Evolutionary conservation across 2,888 invertebrate genomes (phyloP).

Genomic region (Eueremaeus valkanovi): DNA sequence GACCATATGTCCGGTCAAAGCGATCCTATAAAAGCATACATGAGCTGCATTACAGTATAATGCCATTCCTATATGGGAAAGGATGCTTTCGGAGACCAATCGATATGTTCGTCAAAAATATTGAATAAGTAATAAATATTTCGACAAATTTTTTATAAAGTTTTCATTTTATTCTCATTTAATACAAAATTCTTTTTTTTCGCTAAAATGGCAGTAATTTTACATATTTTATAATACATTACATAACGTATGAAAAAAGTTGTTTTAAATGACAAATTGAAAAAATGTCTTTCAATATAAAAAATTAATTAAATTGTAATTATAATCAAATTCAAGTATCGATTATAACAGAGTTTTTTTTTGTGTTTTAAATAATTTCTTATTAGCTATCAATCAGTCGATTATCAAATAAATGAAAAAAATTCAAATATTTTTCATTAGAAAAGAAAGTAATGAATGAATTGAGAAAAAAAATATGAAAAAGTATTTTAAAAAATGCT

Average conservation of each 20-base stretch:
- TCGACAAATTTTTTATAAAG: no score
- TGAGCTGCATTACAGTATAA: no score
- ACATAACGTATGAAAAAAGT: background rate
- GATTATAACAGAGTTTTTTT: no score
- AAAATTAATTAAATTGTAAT: background rate
- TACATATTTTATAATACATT: constrained; percentile 25
- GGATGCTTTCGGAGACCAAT: no score
- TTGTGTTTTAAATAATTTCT: background rate
- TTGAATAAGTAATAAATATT: no score
- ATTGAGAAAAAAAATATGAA: background rate
- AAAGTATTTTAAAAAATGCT: background rate
- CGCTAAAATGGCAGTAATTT: constrained; percentile 34
- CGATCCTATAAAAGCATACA: no score
- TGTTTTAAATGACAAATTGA: background rate
- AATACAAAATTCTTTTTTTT: constrained; percentile 5
- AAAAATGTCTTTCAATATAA: background rate
- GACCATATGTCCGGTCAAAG: no score
- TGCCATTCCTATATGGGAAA: no score
- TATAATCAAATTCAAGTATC: no score
- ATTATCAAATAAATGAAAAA: no score
- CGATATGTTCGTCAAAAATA: no score
- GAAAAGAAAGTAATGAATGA: background rate
- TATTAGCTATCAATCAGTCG: background rate
- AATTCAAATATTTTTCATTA: background rate
- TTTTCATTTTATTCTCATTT: constrained; percentile 55